Evolutionary conservation across 2,888 invertebrate species (phyloP), one percentile per base, ranked within the genome.

Genomic region (Odontothrips loti): DNA sequence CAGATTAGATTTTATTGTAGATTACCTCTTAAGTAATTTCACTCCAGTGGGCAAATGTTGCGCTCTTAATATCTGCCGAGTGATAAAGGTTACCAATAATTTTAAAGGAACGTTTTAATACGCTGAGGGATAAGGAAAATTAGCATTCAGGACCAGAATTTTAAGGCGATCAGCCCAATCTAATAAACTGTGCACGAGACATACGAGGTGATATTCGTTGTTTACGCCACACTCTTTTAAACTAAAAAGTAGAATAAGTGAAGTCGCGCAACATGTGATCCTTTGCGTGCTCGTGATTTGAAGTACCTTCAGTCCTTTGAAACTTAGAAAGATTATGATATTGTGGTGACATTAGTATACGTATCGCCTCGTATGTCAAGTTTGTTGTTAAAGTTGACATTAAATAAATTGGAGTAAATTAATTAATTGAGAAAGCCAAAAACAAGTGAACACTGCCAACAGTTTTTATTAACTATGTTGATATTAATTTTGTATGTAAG

Each of bases 41-140:
- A 75, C 68, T 75, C 27, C 68, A 75, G 68, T 75, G 68, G 68
- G 68, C 68, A 75, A 12, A 27, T 27, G 58, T 11, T 27, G 68
- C 68, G 68, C 68, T 68, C 68, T 23, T n/a, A 23, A 23, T 75
- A 27, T 75, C 68, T 75, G 68, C 68, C 68, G 12, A 75, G 68
- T 75, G 68, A 75, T 75, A 12, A 75, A 27, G 68, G 68, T 75
- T 75, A 75, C 68, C 68, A 75, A 27, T 75, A 75, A 75, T 75
- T 75, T 27, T 75, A 27, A 75, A 27, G 23, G n/a, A 27, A 75
- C 27, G 68, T 75, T 27, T 43, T 27, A 27, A 6, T 27, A 27
- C 12, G 68, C 12, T 75, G 27, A 27, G 27, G 23, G 12, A 27
- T 27, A 23, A 23, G 12, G 27, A 75, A n/a, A 15, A 58, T 17